Conservation (phyloP, 2,113 vertebrate genomes). For the Lophochroa leadbeateri region DNA sequence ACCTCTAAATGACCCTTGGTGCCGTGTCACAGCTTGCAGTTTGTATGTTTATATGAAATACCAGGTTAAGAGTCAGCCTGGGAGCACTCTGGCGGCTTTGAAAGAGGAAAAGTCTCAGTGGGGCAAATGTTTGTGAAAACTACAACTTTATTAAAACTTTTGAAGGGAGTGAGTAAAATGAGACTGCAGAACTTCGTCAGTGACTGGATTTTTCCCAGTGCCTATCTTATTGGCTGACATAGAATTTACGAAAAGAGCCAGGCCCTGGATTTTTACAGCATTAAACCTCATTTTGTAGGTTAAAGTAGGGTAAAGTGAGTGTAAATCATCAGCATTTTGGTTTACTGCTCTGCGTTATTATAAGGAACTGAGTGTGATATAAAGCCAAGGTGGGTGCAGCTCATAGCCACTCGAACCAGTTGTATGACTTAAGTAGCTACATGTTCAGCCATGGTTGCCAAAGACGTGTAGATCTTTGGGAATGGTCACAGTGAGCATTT, state of each 20-base stretch:
- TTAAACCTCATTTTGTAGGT: not conserved
- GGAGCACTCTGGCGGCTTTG: conserved; percentile 24
- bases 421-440: not conserved
- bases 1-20: conserved; percentile 27
- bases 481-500: not conserved
- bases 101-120: conserved; percentile 25
- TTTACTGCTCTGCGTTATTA: not conserved
- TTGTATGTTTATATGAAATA: conserved; percentile 41
- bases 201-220: not conserved
- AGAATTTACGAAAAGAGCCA: not conserved
- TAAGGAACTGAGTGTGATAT: not conserved
- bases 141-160: conserved; percentile 43
- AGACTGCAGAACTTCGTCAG: conserved; percentile 8
- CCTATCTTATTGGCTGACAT: not conserved
- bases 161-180: conserved; percentile 12
- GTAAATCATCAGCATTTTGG: not conserved
- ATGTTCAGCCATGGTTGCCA: accelerated
- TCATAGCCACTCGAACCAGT: accelerated
- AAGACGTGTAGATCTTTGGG: not conserved
- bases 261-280: not conserved
- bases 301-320: not conserved
- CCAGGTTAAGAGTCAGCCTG: conserved; percentile 28
- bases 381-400: not conserved
- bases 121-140: conserved; percentile 47
- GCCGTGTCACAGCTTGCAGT: conserved; percentile 52